Evolutionary conservation across 1,140 invertebrate species (phyloP).

Genomic region (Laupala kohalensis): DNA sequence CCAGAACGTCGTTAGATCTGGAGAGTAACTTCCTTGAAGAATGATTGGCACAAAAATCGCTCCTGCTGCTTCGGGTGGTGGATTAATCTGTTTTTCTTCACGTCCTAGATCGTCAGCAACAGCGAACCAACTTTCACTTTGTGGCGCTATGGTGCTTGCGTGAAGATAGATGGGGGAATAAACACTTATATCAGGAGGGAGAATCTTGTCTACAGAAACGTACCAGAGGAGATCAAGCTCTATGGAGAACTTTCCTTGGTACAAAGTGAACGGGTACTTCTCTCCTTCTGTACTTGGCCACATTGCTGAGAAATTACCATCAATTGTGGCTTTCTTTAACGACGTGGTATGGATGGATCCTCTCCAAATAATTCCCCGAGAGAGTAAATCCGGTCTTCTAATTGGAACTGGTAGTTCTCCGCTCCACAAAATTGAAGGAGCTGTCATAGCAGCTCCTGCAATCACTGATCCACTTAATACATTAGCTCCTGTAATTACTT

Average conservation of each 20-base stretch:
- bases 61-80: not conserved
- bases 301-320: not conserved
- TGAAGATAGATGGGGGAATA: constrained; percentile 3
- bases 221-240: not conserved
- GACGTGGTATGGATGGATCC: not conserved
- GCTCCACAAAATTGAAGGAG: not conserved
- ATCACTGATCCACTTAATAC: not conserved
- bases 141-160: not conserved
- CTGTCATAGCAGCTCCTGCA: not conserved
- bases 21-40: constrained; percentile 6
- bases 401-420: not conserved
- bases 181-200: not conserved
- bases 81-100: not conserved
- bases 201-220: not conserved
- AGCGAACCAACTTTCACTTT: not conserved
- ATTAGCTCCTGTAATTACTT: not conserved
- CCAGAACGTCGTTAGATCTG: constrained; percentile 2
- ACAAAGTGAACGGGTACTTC: not conserved
- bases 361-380: not conserved
- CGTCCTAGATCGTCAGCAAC: not conserved
- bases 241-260: not conserved
- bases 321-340: not conserved
- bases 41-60: not conserved
- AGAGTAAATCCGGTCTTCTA: not conserved
- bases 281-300: not conserved